Base-by-base conservation (phyloP, 2,888 invertebrate genomes). In the Augiades crinisus region DNA sequence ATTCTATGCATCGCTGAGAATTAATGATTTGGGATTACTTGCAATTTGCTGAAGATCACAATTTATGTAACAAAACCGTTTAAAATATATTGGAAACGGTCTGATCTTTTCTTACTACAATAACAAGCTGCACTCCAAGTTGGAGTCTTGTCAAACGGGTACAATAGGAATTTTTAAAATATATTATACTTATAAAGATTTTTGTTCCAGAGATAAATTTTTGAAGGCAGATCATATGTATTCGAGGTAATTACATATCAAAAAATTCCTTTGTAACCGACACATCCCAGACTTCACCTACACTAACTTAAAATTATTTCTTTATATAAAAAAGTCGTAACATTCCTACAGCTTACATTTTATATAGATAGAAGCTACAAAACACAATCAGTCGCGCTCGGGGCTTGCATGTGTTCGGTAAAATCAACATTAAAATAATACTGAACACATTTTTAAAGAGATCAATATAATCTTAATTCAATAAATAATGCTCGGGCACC, bases 321-420 rank as follows among this genome's bases (percentile, higher is more conserved):
- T 67, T 69, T 70, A 72, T 68, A 68, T 72, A 78, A 75, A 77
- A 78, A 73, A 65, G 58, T 68, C 65, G 62, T 72, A 77, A 77
- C 72, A 70, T 72, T 59, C 70, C 78, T 79, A 79, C 67, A 36
- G 60, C 59, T 58, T 64, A 64, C 59, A 64, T 65, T 67, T 72
- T 73, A 66, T 57, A 55, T 68, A 62, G 62, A 77, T 57, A 81
- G 81, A 83, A 84, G 77, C 78, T 79, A 78, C 67, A 47, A 76
- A 66, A 71, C 73, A 68, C 69, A 64, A 54, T 80, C 83, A 83
- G 80, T 83, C 85, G 72, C 75, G 56, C 75, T 46, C 13, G 46
- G 69, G 78, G 70, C 78, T 70, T 67, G 75, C 75, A 67, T 47
- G 64, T 57, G 63, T 47, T 57, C 59, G 27, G 16, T 13, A 14